A percentile compares a stretch with the other conserved stretches of the same genome.
phyloP scores from a whole-genome alignment of 2,888 invertebrate genomes.

The Thera britannica region DNA sequence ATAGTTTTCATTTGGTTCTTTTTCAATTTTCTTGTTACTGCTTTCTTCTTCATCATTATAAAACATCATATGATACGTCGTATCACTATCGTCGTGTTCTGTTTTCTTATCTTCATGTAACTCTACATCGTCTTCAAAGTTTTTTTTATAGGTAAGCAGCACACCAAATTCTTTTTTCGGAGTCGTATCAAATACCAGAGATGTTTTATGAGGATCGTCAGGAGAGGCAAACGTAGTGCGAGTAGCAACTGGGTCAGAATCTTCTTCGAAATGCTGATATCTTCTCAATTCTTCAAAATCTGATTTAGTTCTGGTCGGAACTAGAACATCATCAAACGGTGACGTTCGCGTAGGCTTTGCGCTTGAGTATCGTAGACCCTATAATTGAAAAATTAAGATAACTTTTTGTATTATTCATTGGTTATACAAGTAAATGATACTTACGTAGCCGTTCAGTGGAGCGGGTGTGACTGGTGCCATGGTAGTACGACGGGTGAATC shows the following conservation, averaged over 20 bases:
- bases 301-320: slow-evolving; percentile 53
- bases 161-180: slow-evolving; percentile 38
- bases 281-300: slow-evolving; percentile 37
- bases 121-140: slow-evolving; percentile 32
- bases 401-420: neutral
- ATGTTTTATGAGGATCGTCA: slow-evolving; percentile 43
- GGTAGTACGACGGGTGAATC: slow-evolving; percentile 57
- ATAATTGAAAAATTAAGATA: slow-evolving; percentile 12
- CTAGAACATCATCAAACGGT: slow-evolving; percentile 39
- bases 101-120: slow-evolving; percentile 38
- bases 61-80: slow-evolving; percentile 60
- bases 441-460: slow-evolving; percentile 49
- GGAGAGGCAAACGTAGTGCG: slow-evolving; percentile 36
- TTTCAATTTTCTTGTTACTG: slow-evolving; percentile 45
- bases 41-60: slow-evolving; percentile 56
- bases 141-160: slow-evolving; percentile 27
- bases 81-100: slow-evolving; percentile 52
- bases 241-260: slow-evolving; percentile 39
- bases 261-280: slow-evolving; percentile 47
- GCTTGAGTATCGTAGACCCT: slow-evolving; percentile 38
- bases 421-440: slow-evolving; percentile 32
- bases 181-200: slow-evolving; percentile 30
- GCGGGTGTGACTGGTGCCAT: slow-evolving; percentile 56
- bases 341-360: slow-evolving; percentile 52
- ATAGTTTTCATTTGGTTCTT: slow-evolving; percentile 45